phyloP scores from a whole-genome alignment of 2,797 vertebrate species.

The Mus caroli region DNA sequence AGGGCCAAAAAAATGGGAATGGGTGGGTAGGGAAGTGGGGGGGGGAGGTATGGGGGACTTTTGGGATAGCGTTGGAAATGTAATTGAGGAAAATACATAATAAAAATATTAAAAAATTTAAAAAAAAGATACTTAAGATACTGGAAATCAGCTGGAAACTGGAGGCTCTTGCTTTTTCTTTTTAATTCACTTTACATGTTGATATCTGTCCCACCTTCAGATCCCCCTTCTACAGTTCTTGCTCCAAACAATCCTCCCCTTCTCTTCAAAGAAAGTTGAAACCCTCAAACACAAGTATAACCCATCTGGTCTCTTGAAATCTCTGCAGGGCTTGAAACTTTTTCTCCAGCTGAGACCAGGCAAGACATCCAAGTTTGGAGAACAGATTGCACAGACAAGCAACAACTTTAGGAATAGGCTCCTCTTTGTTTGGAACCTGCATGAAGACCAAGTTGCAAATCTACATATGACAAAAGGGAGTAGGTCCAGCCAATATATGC shows the following conservation, averaged over 20 bases:
- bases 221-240: background rate
- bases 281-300: rapidly evolving
- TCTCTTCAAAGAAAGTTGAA: background rate
- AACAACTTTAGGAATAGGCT: background rate
- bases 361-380: background rate
- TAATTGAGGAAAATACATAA: too few species aligned
- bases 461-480: background rate
- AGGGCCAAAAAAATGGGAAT: too few species aligned
- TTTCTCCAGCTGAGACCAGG: background rate
- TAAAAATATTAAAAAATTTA: too few species aligned
- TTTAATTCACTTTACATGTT: background rate
- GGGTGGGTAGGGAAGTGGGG: too few species aligned
- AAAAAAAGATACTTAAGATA: background rate
- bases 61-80: too few species aligned
- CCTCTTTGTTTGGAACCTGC: background rate
- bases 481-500: background rate
- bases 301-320: background rate
- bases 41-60: too few species aligned
- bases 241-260: background rate
- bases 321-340: background rate
- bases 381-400: background rate
- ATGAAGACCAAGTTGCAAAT: background rate
- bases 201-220: background rate
- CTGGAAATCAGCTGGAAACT: background rate
- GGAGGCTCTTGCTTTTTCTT: background rate